phyloP scores from a whole-genome alignment of 2,888 invertebrate genomes.

The Dryobota labecula region DNA sequence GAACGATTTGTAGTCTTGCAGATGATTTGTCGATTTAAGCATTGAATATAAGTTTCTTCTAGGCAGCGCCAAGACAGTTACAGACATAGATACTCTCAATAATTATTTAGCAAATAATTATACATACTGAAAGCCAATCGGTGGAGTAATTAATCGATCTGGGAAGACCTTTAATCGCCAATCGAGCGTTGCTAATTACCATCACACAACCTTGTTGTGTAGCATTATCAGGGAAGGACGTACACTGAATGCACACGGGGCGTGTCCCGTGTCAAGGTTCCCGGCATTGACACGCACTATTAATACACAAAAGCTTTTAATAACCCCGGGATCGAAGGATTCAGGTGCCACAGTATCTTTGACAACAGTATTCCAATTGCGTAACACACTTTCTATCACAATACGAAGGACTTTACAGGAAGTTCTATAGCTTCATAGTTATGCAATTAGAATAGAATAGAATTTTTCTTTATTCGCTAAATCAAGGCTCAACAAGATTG shows the following conservation, averaged over 20 bases:
- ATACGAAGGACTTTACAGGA: neutral
- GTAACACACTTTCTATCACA: neutral
- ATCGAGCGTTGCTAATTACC: conserved; percentile 32
- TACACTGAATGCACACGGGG: conserved; percentile 36
- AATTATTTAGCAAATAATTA: neutral
- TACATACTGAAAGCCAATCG: neutral
- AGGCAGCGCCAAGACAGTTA: neutral
- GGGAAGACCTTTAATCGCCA: conserved; percentile 1
- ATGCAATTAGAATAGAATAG: too few relatives aligned
- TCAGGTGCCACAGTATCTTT: conserved; percentile 13
- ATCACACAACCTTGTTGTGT: conserved; percentile 24
- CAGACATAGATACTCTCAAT: neutral
- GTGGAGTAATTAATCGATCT: neutral
- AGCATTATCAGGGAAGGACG: conserved; percentile 32
- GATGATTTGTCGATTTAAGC: neutral
- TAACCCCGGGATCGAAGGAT: conserved; percentile 37
- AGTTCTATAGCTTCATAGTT: neutral
- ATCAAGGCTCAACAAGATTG: too few relatives aligned
- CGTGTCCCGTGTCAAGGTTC: conserved; percentile 44
- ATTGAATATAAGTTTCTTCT: neutral
- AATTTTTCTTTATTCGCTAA: too few relatives aligned
- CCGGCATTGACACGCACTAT: conserved; percentile 52
- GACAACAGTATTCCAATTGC: neutral
- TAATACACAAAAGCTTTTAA: conserved; percentile 51
- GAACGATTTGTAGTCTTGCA: neutral